Conservation (phyloP, 1,140 invertebrate genomes). For the Drosophila bocqueti region DNA sequence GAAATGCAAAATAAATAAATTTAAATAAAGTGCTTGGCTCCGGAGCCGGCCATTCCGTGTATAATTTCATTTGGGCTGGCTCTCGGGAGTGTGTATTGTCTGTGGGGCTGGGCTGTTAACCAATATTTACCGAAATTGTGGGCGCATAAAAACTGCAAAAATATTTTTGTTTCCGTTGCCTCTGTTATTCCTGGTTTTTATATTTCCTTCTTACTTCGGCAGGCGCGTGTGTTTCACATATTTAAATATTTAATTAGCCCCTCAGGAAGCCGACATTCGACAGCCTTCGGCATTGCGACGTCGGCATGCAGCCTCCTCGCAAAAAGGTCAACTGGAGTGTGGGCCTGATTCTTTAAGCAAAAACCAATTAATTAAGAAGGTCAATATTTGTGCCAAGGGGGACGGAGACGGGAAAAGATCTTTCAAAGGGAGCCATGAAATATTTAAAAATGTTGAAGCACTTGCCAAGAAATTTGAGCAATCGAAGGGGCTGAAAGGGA, state of each 20-base stretch:
- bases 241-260: constrained; percentile 80
- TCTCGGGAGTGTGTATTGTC: background rate
- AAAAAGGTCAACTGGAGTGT: constrained; percentile 38
- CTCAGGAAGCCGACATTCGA: constrained; percentile 29
- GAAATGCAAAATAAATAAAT: constrained; percentile 54
- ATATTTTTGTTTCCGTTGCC: constrained; percentile 40
- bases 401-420: background rate
- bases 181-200: constrained; percentile 28
- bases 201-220: constrained; percentile 17
- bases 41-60: constrained; percentile 35
- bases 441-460: constrained; percentile 18
- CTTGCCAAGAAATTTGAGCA: constrained; percentile 18
- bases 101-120: constrained; percentile 10
- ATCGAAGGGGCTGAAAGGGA: background rate
- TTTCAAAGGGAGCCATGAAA: constrained; percentile 1
- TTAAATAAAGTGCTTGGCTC: constrained; percentile 39
- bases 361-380: constrained; percentile 80
- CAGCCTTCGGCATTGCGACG: constrained; percentile 6
- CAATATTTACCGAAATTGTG: constrained; percentile 50
- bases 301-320: background rate
- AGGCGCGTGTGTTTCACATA: constrained; percentile 52
- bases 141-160: constrained; percentile 54
- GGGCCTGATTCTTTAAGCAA: constrained; percentile 60
- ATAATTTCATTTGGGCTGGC: constrained; percentile 36
- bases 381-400: constrained; percentile 59